A percentile compares a stretch with the other conserved stretches of the same genome.
Evolutionary conservation across 2,113 vertebrate species (phyloP).

Genomic region (Microtus montanus): DNA sequence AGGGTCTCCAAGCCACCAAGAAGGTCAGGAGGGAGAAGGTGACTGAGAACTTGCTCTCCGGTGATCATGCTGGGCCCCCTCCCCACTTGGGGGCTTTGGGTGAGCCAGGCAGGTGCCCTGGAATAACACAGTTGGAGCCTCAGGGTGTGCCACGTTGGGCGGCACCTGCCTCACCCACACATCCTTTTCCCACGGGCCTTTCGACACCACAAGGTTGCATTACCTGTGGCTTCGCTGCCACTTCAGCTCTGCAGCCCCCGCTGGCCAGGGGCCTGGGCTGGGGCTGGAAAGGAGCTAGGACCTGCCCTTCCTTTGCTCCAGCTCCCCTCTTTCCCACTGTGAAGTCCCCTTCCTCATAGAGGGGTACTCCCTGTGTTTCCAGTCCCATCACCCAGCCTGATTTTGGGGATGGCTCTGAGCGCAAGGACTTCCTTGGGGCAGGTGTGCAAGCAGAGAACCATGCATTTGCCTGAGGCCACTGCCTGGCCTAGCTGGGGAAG

Average conservation of each 20-base stretch:
- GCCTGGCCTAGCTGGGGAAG: neutral
- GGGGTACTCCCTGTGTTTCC: neutral
- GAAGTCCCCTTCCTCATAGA: neutral
- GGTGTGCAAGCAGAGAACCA: neutral
- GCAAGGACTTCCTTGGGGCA: neutral
- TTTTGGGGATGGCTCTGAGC: neutral
- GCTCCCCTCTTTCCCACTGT: neutral
- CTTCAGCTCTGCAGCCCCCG: neutral
- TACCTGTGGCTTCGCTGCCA: neutral
- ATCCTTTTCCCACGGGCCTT: conserved; percentile 54
- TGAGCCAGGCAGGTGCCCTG: neutral
- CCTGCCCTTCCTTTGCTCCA: neutral
- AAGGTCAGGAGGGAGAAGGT: neutral
- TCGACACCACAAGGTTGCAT: neutral
- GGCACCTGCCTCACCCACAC: neutral
- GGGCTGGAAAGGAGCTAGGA: neutral
- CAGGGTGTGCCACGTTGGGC: neutral
- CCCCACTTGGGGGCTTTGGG: neutral
- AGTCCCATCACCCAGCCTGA: neutral
- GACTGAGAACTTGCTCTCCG: neutral
- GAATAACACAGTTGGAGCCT: neutral
- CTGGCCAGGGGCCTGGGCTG: neutral
- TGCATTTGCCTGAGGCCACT: neutral
- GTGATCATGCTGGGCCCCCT: neutral
- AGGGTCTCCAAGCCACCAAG: neutral